Conservation (phyloP, 2,888 invertebrate genomes). For the Cantharis lateralis region DNA sequence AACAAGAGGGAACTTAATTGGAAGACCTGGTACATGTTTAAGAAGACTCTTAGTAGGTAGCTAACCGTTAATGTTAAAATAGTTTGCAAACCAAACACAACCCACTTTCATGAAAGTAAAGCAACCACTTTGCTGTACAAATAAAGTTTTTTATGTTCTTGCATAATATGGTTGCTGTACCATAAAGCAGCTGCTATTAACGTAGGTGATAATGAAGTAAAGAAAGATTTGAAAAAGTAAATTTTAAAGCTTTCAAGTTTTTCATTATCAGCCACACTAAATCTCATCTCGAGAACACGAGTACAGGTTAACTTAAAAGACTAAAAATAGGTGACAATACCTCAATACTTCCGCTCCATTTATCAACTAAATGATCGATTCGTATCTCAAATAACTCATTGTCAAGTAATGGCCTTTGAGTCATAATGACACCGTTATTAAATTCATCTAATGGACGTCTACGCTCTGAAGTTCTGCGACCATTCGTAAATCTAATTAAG, state of each 20-base stretch:
- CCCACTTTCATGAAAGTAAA: not conserved
- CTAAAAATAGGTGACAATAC: conserved; percentile 45
- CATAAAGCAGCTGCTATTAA: not conserved
- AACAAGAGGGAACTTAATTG: not conserved
- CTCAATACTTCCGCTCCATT: conserved; percentile 94
- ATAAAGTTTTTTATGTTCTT: not conserved
- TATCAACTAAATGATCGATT: conserved; percentile 89
- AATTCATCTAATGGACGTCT: conserved; percentile 90
- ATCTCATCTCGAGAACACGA: not conserved
- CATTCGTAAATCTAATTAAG: conserved; percentile 82
- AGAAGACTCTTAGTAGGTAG: not conserved
- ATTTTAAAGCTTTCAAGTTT: not conserved
- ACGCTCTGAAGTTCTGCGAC: conserved; percentile 84
- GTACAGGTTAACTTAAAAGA: not conserved
- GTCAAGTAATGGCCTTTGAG: conserved; percentile 82
- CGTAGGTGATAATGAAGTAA: not conserved
- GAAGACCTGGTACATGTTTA: not conserved
- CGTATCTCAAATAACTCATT: conserved; percentile 94
- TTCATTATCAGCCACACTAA: not conserved
- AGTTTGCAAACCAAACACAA: not conserved
- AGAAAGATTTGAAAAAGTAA: not conserved
- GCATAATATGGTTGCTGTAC: not conserved
- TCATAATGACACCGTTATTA: conserved; percentile 96
- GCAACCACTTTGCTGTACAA: not conserved
- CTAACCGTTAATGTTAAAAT: not conserved